Evolutionary conservation across 1,140 invertebrate species (phyloP).

Genomic region (Muscidifurax raptorellus): DNA sequence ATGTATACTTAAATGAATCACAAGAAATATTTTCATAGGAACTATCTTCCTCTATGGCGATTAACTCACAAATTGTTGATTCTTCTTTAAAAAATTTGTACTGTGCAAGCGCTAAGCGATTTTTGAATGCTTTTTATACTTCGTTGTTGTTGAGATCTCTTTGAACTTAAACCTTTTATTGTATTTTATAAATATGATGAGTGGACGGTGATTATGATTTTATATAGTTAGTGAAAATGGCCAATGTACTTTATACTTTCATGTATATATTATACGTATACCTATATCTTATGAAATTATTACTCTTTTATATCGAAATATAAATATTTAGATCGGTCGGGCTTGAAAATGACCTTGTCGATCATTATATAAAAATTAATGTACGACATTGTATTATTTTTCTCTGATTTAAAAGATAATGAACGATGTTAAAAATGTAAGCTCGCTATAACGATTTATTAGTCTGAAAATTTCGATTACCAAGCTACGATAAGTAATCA

Average conservation of each 20-base stretch:
- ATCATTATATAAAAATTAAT: not conserved
- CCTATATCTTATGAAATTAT: not conserved
- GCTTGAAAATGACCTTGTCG: not conserved
- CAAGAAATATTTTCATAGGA: constrained; percentile 2
- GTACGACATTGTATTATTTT: not conserved
- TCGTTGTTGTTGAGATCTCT: constrained; percentile 26
- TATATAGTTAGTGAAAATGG: not conserved
- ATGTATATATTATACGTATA: not conserved
- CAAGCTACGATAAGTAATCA: not conserved
- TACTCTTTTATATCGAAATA: not conserved
- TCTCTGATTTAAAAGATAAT: not conserved
- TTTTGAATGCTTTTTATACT: constrained; percentile 15
- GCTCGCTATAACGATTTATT: too few relatives aligned
- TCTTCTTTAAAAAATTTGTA: constrained; percentile 4
- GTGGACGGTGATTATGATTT: constrained; percentile 15
- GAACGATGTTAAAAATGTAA: not conserved
- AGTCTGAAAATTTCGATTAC: not conserved
- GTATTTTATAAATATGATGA: not conserved
- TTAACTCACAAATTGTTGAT: constrained; percentile 6
- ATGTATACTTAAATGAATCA: not conserved
- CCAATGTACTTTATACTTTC: constrained; percentile 7
- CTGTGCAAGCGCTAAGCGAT: not conserved
- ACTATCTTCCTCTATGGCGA: not conserved
- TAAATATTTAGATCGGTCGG: not conserved
- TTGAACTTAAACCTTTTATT: constrained; percentile 32